phyloP scores from a whole-genome alignment of 64 coral and sea anemone genomes.

The Platygyra sinensis region DNA sequence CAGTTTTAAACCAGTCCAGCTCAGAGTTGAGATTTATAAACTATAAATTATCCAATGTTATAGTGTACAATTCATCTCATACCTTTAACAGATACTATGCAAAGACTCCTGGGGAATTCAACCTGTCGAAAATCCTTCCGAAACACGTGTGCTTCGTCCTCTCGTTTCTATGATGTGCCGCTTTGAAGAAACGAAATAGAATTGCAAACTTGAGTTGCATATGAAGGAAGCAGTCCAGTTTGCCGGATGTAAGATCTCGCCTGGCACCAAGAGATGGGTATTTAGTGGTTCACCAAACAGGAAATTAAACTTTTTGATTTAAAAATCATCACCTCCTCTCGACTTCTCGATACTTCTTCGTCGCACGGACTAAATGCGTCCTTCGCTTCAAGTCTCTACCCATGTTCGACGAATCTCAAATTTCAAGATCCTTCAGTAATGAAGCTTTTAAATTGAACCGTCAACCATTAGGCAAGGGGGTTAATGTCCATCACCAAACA shows the following conservation, averaged over 20 bases:
- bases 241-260: background rate
- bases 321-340: background rate
- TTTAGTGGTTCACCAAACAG: background rate
- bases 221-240: background rate
- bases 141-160: background rate
- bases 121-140: background rate
- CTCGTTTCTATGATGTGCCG: background rate
- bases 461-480: too few relatives aligned
- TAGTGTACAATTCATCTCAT: too few relatives aligned
- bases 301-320: background rate
- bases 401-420: background rate
- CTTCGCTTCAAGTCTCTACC: background rate
- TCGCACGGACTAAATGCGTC: background rate
- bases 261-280: background rate
- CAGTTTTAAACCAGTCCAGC: too few relatives aligned
- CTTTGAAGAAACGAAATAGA: background rate
- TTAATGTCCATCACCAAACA: too few relatives aligned
- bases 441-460: too few relatives aligned
- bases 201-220: too few relatives aligned
- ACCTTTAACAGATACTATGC: too few relatives aligned
- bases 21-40: too few relatives aligned
- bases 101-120: background rate
- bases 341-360: background rate
- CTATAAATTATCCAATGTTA: too few relatives aligned
- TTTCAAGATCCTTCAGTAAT: too few relatives aligned